phyloP scores from a whole-genome alignment of 92 coral and sea anemone genomes.

The Actinernus sp. region DNA sequence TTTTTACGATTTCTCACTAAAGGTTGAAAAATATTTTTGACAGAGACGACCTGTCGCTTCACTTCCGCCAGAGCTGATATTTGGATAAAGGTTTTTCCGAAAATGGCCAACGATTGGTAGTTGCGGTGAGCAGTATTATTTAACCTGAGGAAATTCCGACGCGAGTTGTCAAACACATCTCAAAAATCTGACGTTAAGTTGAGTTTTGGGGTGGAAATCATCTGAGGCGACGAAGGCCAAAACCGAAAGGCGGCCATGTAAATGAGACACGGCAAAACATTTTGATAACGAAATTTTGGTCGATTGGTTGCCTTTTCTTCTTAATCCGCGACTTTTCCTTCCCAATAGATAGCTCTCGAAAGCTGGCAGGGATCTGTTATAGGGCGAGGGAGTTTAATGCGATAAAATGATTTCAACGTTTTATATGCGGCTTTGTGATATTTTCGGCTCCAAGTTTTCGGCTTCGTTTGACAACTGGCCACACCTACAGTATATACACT shows the following conservation, averaged over 20 bases:
- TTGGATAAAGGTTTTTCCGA: slow-evolving; percentile 31
- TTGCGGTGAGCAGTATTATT: slow-evolving; percentile 8
- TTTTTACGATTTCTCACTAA: not conserved
- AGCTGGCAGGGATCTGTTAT: not conserved
- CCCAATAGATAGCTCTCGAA: not conserved
- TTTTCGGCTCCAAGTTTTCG: not conserved
- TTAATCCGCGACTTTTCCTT: not conserved
- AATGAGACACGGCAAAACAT: not conserved
- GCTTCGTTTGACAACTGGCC: not conserved
- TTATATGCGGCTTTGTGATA: too few relatives aligned
- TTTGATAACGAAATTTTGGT: not conserved
- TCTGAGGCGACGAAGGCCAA: too few relatives aligned
- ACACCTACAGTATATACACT: too few relatives aligned
- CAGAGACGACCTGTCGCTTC: slow-evolving; percentile 11
- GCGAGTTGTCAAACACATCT: not conserved
- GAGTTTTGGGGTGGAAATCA: too few relatives aligned
- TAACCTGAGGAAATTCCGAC: slow-evolving; percentile 41
- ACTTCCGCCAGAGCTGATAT: slow-evolving; percentile 35
- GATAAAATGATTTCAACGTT: too few relatives aligned
- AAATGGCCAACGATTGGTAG: slow-evolving; percentile 33
- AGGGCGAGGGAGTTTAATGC: too few relatives aligned
- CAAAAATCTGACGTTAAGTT: not conserved
- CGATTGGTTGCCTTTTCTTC: not conserved
- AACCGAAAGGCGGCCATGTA: too few relatives aligned
- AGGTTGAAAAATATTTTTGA: not conserved